A percentile compares a stretch with the other conserved stretches of the same genome.
phyloP scores from a whole-genome alignment of 2,797 vertebrate species.

The Myoxocephalus aenaeus region DNA sequence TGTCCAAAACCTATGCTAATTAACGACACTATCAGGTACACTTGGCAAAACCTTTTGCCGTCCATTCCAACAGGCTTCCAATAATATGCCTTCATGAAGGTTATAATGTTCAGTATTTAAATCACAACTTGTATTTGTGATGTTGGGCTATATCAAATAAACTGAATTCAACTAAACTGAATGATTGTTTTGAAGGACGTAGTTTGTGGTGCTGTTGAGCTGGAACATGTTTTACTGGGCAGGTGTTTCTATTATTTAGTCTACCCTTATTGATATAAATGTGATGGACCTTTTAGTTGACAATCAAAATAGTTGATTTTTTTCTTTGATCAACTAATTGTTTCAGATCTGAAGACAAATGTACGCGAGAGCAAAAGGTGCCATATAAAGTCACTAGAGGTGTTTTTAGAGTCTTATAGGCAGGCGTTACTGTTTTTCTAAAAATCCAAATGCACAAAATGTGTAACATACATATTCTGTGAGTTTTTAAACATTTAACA shows the following conservation, averaged over 20 bases:
- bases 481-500: conserved; percentile 10
- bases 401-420: neutral
- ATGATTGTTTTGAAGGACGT: neutral
- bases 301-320: neutral
- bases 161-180: neutral
- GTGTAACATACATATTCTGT: neutral
- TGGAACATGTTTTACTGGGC: neutral
- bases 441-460: neutral
- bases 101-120: neutral
- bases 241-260: neutral
- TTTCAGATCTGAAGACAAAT: neutral
- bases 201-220: neutral
- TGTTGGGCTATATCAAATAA: too few species aligned
- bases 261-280: neutral
- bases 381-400: neutral
- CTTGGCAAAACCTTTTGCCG: neutral
- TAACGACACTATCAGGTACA: neutral
- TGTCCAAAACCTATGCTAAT: neutral
- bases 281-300: neutral
- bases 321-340: neutral
- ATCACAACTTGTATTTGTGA: too few species aligned
- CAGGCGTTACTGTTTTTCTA: neutral
- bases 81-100: neutral
- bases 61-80: too few species aligned
- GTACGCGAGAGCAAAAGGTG: neutral